These are phyloP conservation scores for Coturnix japonica DNA, from an alignment of 2,113 vertebrate genomes.

Conservation along the genomic window DNA sequence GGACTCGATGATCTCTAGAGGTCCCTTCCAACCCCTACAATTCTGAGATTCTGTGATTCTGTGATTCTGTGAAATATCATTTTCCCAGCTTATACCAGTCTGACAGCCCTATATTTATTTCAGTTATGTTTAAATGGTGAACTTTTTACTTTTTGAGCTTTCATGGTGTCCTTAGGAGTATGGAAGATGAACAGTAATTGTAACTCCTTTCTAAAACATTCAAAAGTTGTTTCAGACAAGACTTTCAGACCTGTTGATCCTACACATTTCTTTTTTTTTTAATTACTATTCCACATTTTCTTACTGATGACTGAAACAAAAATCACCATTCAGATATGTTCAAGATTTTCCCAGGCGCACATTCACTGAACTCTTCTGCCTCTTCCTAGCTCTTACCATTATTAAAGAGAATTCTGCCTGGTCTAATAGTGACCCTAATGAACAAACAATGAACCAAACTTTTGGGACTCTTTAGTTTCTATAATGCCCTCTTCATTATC, in stretches of 20 bases:
- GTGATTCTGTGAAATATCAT: no score
- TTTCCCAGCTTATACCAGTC: background rate
- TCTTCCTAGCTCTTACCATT: background rate
- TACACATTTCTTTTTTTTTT: background rate
- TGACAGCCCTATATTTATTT: background rate
- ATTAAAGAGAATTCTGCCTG: background rate
- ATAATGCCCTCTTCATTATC: background rate
- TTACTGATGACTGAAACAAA: slow-evolving; percentile 3
- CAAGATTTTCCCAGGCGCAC: background rate
- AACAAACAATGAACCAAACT: background rate
- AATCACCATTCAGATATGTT: background rate
- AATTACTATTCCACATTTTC: background rate
- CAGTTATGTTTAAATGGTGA: background rate
- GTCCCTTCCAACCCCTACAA: no score
- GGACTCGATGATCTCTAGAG: no score
- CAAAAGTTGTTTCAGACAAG: background rate
- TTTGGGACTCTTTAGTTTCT: background rate
- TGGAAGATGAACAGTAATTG: background rate
- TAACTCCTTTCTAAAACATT: background rate
- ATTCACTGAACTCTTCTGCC: background rate
- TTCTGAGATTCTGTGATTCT: no score
- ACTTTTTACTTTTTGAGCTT: background rate
- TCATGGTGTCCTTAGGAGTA: background rate
- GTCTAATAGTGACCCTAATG: background rate
- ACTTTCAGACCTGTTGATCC: background rate